Evolutionary conservation across 2,113 vertebrate species (phyloP).

Genomic region (Lophura nycthemera): DNA sequence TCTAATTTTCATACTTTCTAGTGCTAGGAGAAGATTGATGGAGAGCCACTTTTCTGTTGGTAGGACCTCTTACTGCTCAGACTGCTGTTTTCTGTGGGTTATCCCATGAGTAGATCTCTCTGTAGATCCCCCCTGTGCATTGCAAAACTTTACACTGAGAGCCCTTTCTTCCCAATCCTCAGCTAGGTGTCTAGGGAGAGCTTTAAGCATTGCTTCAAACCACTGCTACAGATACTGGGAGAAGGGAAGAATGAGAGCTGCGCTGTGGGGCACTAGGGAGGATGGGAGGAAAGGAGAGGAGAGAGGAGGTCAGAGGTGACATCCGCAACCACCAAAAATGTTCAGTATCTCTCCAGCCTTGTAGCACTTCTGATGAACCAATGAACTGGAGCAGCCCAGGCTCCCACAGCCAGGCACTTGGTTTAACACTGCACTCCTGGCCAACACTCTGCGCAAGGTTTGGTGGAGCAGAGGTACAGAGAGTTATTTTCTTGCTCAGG

Average conservation of each 20-base stretch:
- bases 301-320: not conserved
- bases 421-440: accelerated
- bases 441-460: not conserved
- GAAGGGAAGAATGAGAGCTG: not conserved
- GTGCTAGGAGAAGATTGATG: not conserved
- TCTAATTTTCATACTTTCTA: not conserved
- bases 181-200: not conserved
- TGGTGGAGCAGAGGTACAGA: not conserved
- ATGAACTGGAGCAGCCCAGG: not conserved
- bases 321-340: not conserved
- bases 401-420: not conserved
- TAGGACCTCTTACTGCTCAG: not conserved
- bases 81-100: not conserved
- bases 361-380: not conserved
- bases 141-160: not conserved
- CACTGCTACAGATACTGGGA: not conserved
- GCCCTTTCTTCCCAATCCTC: not conserved
- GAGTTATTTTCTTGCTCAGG: not conserved
- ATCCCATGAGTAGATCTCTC: not conserved
- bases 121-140: not conserved
- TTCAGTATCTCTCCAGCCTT: not conserved
- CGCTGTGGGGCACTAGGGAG: not conserved
- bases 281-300: not conserved
- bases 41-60: not conserved
- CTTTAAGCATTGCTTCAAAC: not conserved